Conservation (phyloP, 1,140 invertebrate genomes). For the Trichonephila clavipes region DNA sequence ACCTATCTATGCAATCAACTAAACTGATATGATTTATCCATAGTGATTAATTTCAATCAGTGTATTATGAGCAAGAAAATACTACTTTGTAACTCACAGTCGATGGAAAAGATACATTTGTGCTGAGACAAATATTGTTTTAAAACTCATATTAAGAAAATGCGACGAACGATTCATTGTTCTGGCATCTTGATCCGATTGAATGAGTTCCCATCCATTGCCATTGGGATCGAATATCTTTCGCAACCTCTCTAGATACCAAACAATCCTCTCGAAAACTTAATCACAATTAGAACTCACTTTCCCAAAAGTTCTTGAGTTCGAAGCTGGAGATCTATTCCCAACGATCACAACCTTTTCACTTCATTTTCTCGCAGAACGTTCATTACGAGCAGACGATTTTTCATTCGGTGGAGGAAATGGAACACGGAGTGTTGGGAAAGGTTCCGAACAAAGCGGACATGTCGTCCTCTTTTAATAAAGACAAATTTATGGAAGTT, state of each 20-base stretch:
- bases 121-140: too few relatives aligned
- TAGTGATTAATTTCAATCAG: too few relatives aligned
- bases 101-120: too few relatives aligned
- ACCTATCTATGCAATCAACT: too few relatives aligned
- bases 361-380: slow-evolving; percentile 14
- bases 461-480: slow-evolving; percentile 58
- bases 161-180: too few relatives aligned
- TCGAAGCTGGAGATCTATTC: slow-evolving; percentile 1
- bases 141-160: too few relatives aligned
- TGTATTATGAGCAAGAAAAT: too few relatives aligned
- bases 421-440: background rate
- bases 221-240: background rate
- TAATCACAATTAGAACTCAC: slow-evolving; percentile 34
- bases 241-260: background rate
- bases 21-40: too few relatives aligned
- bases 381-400: slow-evolving; percentile 39
- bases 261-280: slow-evolving; percentile 31
- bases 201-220: background rate
- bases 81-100: too few relatives aligned
- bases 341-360: background rate
- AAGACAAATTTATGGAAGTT: slow-evolving; percentile 71
- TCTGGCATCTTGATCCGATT: background rate
- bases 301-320: background rate
- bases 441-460: slow-evolving; percentile 42
- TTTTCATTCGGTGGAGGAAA: slow-evolving; percentile 22